These are phyloP conservation scores for Theocolax elegans DNA, from an alignment of 1,140 invertebrate genomes.

Conservation along the genomic window DNA sequence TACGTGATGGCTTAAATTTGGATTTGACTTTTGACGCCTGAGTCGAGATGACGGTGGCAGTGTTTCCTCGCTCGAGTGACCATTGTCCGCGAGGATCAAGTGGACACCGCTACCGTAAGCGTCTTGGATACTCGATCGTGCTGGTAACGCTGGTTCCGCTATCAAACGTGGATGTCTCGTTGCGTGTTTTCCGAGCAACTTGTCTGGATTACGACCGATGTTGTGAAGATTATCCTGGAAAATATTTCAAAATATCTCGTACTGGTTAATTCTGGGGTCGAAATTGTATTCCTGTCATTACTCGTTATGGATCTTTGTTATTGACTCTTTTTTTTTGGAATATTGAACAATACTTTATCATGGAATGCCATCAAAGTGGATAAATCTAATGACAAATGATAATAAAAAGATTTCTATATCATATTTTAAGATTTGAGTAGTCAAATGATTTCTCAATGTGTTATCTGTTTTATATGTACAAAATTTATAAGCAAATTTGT, in stretches of 20 bases:
- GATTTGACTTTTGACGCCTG: constrained; percentile 68
- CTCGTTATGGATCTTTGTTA: constrained; percentile 13
- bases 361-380: no score
- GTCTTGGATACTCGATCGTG: constrained; percentile 79
- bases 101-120: constrained; percentile 73
- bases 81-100: constrained; percentile 75
- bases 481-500: no score
- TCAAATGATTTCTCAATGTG: no score
- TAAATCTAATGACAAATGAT: no score
- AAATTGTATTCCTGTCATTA: background rate
- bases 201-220: constrained; percentile 80
- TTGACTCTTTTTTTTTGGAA: constrained; percentile 1
- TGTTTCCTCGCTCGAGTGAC: constrained; percentile 69
- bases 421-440: no score
- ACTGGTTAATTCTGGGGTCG: constrained; percentile 15
- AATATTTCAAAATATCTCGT: constrained; percentile 45
- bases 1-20: constrained; percentile 63
- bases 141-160: constrained; percentile 70
- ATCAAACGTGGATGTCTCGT: constrained; percentile 61
- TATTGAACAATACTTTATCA: no score
- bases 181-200: constrained; percentile 74
- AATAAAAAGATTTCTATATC: no score
- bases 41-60: constrained; percentile 53
- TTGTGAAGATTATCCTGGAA: constrained; percentile 74
- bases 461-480: no score